Evolutionary conservation across 2,113 vertebrate genomes (phyloP).

Genomic region (Phocoena sinus): DNA sequence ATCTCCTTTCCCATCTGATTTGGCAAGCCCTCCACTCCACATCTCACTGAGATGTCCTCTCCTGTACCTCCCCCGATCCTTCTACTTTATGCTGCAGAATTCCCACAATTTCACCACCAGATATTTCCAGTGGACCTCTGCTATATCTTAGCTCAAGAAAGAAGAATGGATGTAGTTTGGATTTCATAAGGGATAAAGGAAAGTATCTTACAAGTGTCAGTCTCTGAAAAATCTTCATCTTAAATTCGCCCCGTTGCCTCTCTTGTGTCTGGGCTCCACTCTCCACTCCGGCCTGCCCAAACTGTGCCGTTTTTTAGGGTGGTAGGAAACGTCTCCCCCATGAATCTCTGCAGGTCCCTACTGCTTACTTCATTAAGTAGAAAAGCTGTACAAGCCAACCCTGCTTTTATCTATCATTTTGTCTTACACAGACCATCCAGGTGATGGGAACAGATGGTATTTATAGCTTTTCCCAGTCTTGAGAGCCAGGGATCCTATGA

Average conservation of each 20-base stretch:
- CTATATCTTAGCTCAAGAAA: constrained; percentile 68
- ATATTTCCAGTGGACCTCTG: constrained; percentile 74
- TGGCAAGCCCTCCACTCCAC: constrained; percentile 73
- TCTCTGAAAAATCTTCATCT: not conserved
- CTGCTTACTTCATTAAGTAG: constrained; percentile 29
- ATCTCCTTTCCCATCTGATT: constrained; percentile 76
- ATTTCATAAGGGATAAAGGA: not conserved
- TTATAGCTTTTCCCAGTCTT: not conserved
- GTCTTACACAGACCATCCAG: not conserved
- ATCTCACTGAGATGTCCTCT: constrained; percentile 62
- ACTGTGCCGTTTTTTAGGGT: not conserved
- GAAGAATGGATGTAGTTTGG: constrained; percentile 29
- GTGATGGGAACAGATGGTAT: not conserved
- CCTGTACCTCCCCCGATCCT: constrained; percentile 29
- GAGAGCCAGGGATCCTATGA: not conserved
- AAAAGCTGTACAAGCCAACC: not conserved
- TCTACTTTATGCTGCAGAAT: constrained; percentile 59
- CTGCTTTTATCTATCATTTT: constrained; percentile 3
- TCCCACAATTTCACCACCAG: constrained; percentile 71
- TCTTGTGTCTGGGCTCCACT: not conserved
- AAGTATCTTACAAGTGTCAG: not conserved
- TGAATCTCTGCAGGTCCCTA: not conserved
- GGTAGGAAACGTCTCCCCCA: not conserved
- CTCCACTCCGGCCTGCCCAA: not conserved
- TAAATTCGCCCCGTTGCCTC: not conserved